Evolutionary conservation across 2,888 invertebrate genomes (phyloP).

Genomic region (Mimumesa dahlbomi): DNA sequence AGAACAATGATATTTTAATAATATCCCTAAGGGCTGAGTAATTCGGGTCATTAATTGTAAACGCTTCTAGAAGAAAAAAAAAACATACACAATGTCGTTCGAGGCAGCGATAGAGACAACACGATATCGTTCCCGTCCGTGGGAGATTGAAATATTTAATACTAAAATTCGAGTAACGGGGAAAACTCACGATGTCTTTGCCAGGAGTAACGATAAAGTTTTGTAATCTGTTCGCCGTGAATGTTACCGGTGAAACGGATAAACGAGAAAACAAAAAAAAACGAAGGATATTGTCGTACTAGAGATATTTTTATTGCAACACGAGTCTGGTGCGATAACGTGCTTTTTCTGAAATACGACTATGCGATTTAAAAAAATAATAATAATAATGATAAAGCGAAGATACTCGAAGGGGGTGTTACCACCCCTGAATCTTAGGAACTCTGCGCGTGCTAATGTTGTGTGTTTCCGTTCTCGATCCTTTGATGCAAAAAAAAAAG

Average conservation of each 20-base stretch:
- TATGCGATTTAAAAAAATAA: neutral
- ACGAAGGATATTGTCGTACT: constrained; percentile 20
- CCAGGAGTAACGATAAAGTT: neutral
- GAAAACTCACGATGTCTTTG: neutral
- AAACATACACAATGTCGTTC: too few relatives aligned
- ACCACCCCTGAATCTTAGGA: neutral
- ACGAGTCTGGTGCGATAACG: constrained; percentile 2
- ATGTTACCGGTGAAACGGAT: neutral
- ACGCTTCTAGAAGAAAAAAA: constrained; percentile 67
- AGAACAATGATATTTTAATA: constrained; percentile 74
- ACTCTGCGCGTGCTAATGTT: constrained; percentile 2
- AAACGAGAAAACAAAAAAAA: too few relatives aligned
- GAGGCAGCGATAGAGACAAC: constrained; percentile 6
- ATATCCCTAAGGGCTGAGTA: constrained; percentile 59
- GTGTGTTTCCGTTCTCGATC: constrained; percentile 5
- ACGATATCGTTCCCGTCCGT: constrained; percentile 21
- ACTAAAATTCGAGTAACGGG: constrained; percentile 1
- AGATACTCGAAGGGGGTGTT: too few relatives aligned
- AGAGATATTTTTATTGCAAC: constrained; percentile 38
- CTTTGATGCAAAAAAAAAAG: neutral
- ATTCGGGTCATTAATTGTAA: constrained; percentile 59
- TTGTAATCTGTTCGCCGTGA: neutral
- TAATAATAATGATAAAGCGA: too few relatives aligned
- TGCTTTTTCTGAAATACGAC: constrained; percentile 4
- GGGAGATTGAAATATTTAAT: constrained; percentile 22